These are phyloP conservation scores for Lochmaea capreae DNA, from an alignment of 2,888 invertebrate genomes.

Conservation along the genomic window DNA sequence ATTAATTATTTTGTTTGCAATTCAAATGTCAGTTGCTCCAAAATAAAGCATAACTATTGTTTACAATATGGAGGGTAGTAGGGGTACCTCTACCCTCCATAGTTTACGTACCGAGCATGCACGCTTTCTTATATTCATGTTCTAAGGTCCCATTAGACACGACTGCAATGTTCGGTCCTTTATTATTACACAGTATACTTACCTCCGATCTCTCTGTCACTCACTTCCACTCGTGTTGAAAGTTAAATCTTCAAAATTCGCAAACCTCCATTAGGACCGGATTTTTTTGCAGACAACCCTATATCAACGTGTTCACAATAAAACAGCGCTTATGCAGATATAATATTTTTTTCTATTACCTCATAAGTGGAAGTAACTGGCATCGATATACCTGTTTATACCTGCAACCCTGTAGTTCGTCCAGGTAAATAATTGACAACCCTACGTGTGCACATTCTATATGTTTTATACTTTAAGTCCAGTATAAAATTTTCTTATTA, in stretches of 20 bases:
- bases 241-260: slow-evolving; percentile 4
- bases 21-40: too few relatives aligned
- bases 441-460: background rate
- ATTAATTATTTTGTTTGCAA: too few relatives aligned
- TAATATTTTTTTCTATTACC: background rate
- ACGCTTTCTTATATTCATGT: too few relatives aligned
- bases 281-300: background rate
- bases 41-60: too few relatives aligned
- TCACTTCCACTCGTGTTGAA: background rate
- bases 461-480: background rate
- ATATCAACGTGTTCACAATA: background rate
- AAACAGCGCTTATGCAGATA: background rate
- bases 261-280: background rate
- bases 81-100: too few relatives aligned
- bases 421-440: background rate
- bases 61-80: too few relatives aligned
- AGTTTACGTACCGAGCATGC: too few relatives aligned
- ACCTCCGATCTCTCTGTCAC: background rate
- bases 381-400: background rate
- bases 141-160: too few relatives aligned
- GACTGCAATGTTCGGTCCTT: too few relatives aligned
- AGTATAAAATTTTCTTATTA: background rate
- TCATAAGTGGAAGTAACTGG: background rate
- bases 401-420: background rate
- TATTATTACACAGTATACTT: background rate